Evolutionary conservation across 2,113 vertebrate genomes (phyloP), one percentile per base, ranked within the genome.

Genomic region (Bucco capensis): DNA sequence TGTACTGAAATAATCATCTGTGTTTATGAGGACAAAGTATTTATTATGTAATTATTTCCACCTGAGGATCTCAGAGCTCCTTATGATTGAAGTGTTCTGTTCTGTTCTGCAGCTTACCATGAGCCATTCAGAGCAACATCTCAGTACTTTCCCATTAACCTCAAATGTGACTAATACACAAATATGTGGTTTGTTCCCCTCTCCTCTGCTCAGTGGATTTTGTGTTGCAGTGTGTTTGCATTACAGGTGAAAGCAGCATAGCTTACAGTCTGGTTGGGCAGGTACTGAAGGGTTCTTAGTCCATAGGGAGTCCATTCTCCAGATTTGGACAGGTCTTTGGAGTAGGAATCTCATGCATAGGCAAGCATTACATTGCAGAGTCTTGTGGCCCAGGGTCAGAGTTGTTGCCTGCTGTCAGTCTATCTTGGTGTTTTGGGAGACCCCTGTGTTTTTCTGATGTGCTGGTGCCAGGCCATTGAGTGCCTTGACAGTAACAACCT

Each of bases 61-160:
- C 73, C 28, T 57, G 31, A 93, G 62, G 50, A 81, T 69, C 75
- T 71, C 5, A 0, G 50, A 66, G 56, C 47, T 85, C 56, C 65
- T 88, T 83, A 46, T 14, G 40, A 92, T 64, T 53, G 50, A 86
- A 81, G 60, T 27, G 62, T 66, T 80, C 64, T 88, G 60, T 83
- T 90, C 50, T 62, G 6, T 38, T 87, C 90, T 58, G 57, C 69
- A 80, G 60, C 19, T 90, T 91, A 88, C 72, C 37, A 2, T 46
- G 83, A 83, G 18, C 57, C 0, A 4, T 56, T 75, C 24, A 38
- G 65, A 53, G 40, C 30, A 74, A 51, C 37, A 38, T 67, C 66
- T 17, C 33, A 92, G 49, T 38, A 95, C 92, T 94, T 89, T 94
- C 86, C 77, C 49, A 57, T 72, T 92, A 90, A 90, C 86, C 86